Percentiles rank a stretch among this genome's conserved stretches.
phyloP scores from a whole-genome alignment of 2,888 invertebrate genomes.

The Melangyna quadrimaculata region DNA sequence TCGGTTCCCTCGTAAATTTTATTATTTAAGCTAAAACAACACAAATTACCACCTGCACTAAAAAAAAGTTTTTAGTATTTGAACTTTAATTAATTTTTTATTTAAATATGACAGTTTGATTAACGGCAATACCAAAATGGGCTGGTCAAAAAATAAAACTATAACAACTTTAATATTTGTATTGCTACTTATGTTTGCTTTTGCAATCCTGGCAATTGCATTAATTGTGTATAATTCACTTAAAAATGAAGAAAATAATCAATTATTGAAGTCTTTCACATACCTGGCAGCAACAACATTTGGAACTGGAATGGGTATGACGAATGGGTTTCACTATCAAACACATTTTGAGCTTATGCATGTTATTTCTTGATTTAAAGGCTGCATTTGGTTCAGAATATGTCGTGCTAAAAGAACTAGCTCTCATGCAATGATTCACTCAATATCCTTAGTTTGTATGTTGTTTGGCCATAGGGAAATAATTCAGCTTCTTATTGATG shows the following conservation, averaged over 20 bases:
- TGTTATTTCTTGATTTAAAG: not conserved
- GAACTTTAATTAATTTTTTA: not conserved
- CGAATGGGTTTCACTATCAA: not conserved
- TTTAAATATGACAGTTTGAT: not conserved
- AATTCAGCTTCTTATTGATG: not conserved
- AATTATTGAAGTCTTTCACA: not conserved
- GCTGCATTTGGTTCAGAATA: constrained; percentile 35
- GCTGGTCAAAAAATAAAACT: constrained; percentile 20
- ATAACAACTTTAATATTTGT: not conserved
- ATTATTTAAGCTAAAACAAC: too few relatives aligned
- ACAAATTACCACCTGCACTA: not conserved
- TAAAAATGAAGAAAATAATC: not conserved
- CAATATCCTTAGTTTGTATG: constrained; percentile 6
- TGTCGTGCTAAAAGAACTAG: not conserved
- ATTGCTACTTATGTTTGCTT: not conserved
- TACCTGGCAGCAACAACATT: constrained; percentile 19
- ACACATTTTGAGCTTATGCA: not conserved
- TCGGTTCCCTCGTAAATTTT: too few relatives aligned
- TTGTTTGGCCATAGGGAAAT: constrained; percentile 13
- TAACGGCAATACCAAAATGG: not conserved
- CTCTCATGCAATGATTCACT: constrained; percentile 13
- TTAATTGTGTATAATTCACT: not conserved
- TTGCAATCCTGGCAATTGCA: not conserved
- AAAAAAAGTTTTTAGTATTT: not conserved
- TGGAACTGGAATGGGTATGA: constrained; percentile 34